A percentile compares a stretch with the other conserved stretches of the same genome.
phyloP scores from a whole-genome alignment of 2,113 vertebrate species.

The Oenanthe oenanthe region DNA sequence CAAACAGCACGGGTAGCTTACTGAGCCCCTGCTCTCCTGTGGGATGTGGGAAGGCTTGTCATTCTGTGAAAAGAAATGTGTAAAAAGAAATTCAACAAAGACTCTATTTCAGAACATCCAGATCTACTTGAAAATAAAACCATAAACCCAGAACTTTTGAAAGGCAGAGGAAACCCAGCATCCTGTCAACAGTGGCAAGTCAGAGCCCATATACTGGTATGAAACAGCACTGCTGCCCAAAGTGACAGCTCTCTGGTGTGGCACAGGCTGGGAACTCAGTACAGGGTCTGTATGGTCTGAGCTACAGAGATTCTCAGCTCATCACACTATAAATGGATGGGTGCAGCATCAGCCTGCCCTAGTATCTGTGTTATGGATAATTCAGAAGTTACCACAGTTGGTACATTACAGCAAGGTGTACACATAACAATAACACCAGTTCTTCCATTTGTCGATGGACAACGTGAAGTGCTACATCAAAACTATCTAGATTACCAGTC shows the following conservation, averaged over 20 bases:
- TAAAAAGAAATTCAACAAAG: background rate
- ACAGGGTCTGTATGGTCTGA: background rate
- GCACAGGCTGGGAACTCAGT: background rate
- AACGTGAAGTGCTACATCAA: background rate
- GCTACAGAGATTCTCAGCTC: background rate
- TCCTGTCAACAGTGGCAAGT: background rate
- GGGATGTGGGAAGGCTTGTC: background rate
- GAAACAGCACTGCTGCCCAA: background rate
- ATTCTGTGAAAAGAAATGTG: background rate
- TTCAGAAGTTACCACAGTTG: background rate
- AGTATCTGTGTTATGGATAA: background rate
- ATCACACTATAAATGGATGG: accelerated
- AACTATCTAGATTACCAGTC: background rate
- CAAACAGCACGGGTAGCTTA: background rate
- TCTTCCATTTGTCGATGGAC: background rate
- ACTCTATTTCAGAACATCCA: background rate
- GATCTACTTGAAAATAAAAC: background rate
- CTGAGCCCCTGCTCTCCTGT: background rate
- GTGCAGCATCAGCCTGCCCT: background rate
- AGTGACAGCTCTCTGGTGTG: accelerated
- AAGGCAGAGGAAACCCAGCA: background rate
- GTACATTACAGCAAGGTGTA: background rate
- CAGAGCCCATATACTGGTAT: accelerated
- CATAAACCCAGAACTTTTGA: background rate
- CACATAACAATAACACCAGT: background rate